Evolutionary conservation across 2,888 invertebrate genomes (phyloP), one percentile per base, ranked within the genome.

Genomic region (Amphimallon solstitiale): DNA sequence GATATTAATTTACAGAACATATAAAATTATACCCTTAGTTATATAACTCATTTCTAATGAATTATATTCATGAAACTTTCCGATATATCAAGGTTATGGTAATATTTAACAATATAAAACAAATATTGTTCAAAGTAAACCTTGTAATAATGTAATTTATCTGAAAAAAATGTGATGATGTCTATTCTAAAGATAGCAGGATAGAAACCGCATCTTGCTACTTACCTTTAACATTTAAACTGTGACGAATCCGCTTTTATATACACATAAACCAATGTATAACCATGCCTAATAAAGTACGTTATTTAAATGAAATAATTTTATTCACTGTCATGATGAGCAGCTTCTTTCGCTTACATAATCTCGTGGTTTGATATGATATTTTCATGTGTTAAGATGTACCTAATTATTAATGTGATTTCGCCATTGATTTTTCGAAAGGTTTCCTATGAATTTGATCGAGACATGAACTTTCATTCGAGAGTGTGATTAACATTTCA

Each of bases 151-250:
- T 10, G 9, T 17, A 19, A 48, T n/a, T n/a, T n/a, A n/a, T n/a
- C n/a, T n/a, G 19, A 48, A 48, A 51, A 51, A 51, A 51, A 14
- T 9, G 15, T 10, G 35, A 3, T 51, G 51, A 51, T 51, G 17
- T 12, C 7, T 29, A 51, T 34, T 34, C 51, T 51, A 51, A 51
- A 51, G 15, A 14, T 51, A 51, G 34, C 12, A 51, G 15, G 9
- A 12, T 7, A 45, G 17, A 2, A 45, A 45, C 14, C 35, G 34
- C 17, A 1, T 34, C 17, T 45, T 45, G 17, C 3, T 45, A 12
- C 2, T 51, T 51, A 51, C 51, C 51, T 51, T 51, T 51, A 34
- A 51, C 51, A 51, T 51, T 51, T 51, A 34, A 34, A 6, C 12
- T 15, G 34, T 51, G 51, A 51, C 34, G 34, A 51, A 34, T 51